phyloP scores from a whole-genome alignment of 1,140 invertebrate genomes.

The Drosophila melanogaster region Release_6_plus_ISO1_MT NC_004354.4:14232501-14233000 shows the following conservation, averaged over 20 bases:
- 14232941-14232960: slow-evolving; percentile 94
- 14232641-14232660: slow-evolving; percentile 28
- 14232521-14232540: not conserved
- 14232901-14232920: slow-evolving; percentile 86
- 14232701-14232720: too few relatives aligned
- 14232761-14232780: not conserved
- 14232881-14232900: slow-evolving; percentile 62
- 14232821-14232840: slow-evolving; percentile 15
- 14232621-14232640: slow-evolving; percentile 10
- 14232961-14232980: slow-evolving; percentile 93
- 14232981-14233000: slow-evolving; percentile 92
- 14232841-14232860: slow-evolving; percentile 72
- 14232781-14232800: slow-evolving; percentile 11
- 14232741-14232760: slow-evolving; percentile 83
- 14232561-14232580: slow-evolving; percentile 20
- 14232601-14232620: not conserved
- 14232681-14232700: slow-evolving; percentile 4
- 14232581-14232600: slow-evolving; percentile 11
- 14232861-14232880: slow-evolving; percentile 63
- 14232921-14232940: slow-evolving; percentile 89
- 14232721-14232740: slow-evolving; percentile 85
- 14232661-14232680: slow-evolving; percentile 20
- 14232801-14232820: slow-evolving; percentile 1
- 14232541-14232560: not conserved
- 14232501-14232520: not conserved